These are phyloP conservation scores for Siniperca undulata DNA, from an alignment of 2,797 vertebrate species.

Conservation along the genomic window DNA sequence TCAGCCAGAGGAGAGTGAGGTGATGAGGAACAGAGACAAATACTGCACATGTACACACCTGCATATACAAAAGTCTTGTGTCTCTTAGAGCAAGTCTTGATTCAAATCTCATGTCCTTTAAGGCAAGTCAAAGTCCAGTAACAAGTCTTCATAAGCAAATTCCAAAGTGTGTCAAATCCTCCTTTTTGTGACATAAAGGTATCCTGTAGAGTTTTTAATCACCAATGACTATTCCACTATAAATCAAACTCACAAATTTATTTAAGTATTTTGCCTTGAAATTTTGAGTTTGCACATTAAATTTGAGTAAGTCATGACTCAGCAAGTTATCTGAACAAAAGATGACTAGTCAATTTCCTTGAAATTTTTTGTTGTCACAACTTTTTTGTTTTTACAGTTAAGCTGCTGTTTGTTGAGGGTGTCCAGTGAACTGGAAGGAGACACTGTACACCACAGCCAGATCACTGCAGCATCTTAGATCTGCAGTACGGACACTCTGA, in stretches of 20 bases:
- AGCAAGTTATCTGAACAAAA: too few relatives aligned
- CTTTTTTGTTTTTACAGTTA: background rate
- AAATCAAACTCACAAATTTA: background rate
- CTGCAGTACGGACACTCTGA: constrained; percentile 16
- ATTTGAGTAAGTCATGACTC: too few relatives aligned
- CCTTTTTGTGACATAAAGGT: background rate
- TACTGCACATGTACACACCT: background rate
- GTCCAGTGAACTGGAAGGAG: background rate
- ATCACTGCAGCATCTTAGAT: constrained; percentile 17
- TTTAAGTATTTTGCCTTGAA: too few relatives aligned
- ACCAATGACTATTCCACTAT: background rate
- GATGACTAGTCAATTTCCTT: background rate
- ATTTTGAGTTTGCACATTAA: too few relatives aligned
- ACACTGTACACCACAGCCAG: background rate
- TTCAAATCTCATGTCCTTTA: background rate
- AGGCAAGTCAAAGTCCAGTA: background rate
- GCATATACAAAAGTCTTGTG: background rate
- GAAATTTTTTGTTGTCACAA: background rate
- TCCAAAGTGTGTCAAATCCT: background rate
- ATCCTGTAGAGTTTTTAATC: background rate
- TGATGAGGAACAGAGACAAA: background rate
- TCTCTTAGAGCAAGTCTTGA: too few relatives aligned
- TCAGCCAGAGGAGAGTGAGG: background rate
- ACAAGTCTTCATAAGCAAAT: background rate
- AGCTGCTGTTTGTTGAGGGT: constrained; percentile 5